Conservation (phyloP, 53 echinoderm and acorn worm genomes). For the Actinopyga echinites region DNA sequence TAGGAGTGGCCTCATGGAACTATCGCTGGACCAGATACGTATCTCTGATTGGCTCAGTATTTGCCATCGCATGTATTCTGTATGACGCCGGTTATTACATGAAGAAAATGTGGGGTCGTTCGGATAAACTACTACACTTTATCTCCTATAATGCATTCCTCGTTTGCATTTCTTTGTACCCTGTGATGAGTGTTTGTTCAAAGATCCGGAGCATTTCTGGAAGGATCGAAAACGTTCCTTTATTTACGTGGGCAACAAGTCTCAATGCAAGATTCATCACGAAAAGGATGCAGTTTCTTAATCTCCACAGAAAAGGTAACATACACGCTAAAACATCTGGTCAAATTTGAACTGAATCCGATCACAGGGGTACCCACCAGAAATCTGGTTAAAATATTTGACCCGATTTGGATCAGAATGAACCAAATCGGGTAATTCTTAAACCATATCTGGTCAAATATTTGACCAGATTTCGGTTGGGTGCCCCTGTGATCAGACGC, state of each 20-base stretch:
- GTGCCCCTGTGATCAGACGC: too few relatives aligned
- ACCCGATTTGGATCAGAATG: too few relatives aligned
- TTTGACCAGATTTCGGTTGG: too few relatives aligned
- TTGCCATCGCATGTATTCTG: neutral
- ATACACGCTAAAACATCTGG: too few relatives aligned
- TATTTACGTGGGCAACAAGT: neutral
- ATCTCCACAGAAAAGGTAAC: constrained; percentile 6
- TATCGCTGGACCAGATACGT: constrained; percentile 1
- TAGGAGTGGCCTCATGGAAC: constrained; percentile 14
- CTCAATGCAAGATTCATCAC: constrained; percentile 24
- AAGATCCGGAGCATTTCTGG: constrained; percentile 18
- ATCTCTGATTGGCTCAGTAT: neutral
- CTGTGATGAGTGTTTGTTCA: constrained; percentile 18
- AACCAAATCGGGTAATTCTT: too few relatives aligned
- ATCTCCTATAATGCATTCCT: constrained; percentile 25
- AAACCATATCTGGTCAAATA: too few relatives aligned
- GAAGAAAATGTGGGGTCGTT: neutral
- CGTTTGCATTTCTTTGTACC: neutral
- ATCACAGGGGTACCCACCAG: too few relatives aligned
- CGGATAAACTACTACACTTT: constrained; percentile 20
- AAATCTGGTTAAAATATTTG: too few relatives aligned
- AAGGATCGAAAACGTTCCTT: neutral
- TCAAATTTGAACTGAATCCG: too few relatives aligned
- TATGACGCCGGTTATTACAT: constrained; percentile 33
- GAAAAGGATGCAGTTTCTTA: constrained; percentile 25